phyloP scores from a whole-genome alignment of 2,888 invertebrate genomes.

The Calameuta pallipes region DNA sequence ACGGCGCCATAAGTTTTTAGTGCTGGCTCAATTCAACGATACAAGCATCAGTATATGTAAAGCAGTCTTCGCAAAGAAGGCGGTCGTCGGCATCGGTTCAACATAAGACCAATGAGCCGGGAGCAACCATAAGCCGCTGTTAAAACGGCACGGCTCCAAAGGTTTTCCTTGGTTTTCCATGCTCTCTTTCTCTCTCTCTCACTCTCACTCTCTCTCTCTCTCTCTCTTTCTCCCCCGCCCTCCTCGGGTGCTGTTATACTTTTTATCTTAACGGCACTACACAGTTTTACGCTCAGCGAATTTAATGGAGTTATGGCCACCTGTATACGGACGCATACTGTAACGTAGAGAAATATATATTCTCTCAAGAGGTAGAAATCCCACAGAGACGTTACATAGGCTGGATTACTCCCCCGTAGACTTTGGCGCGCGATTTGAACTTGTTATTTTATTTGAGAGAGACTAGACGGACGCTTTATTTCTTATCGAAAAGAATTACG shows the following conservation, averaged over 20 bases:
- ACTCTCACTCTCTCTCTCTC: too few relatives aligned
- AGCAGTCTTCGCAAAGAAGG: constrained; percentile 25
- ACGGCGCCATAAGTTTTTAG: constrained; percentile 50
- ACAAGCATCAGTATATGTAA: constrained; percentile 38
- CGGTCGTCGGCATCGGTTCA: background rate
- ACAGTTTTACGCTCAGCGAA: constrained; percentile 39
- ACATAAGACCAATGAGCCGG: constrained; percentile 3
- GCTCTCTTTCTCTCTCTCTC: background rate
- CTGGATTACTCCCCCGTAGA: background rate
- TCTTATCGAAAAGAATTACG: background rate
- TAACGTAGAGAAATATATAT: background rate
- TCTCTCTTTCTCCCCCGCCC: background rate
- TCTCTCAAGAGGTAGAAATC: background rate
- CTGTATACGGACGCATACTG: background rate
- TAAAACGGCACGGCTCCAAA: constrained; percentile 29
- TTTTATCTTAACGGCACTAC: constrained; percentile 40
- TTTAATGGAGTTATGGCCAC: constrained; percentile 31
- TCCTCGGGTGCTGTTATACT: constrained; percentile 28
- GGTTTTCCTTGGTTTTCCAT: constrained; percentile 11
- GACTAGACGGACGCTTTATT: background rate
- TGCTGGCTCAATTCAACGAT: constrained; percentile 20
- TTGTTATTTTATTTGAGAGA: background rate
- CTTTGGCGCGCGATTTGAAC: background rate
- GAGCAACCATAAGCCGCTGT: constrained; percentile 16
- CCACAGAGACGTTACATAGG: background rate